Evolutionary conservation across 64 coral and sea anemone genomes (phyloP).

Genomic region (Montipora sp.): DNA sequence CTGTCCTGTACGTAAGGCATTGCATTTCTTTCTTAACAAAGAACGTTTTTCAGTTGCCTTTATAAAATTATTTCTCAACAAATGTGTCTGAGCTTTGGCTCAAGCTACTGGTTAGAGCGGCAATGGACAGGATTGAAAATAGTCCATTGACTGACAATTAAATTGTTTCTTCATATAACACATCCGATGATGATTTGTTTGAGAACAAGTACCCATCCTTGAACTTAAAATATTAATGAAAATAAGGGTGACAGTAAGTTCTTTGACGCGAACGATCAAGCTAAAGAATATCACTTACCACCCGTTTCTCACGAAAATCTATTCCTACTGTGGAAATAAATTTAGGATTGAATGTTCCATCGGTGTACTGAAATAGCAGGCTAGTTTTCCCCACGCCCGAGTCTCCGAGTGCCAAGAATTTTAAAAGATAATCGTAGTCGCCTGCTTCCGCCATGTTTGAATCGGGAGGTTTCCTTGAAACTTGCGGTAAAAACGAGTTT

Average conservation of each 20-base stretch:
- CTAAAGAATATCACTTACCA: conserved; percentile 74
- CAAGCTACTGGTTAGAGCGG: background rate
- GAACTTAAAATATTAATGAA: conserved; percentile 44
- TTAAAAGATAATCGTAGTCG: conserved; percentile 94
- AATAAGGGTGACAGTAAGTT: background rate
- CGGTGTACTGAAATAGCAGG: conserved; percentile 94
- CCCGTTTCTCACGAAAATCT: conserved; percentile 97
- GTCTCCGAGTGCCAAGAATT: conserved; percentile 96
- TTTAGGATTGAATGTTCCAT: conserved; percentile 91
- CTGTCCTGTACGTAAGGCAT: background rate
- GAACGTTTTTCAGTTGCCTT: too few species aligned
- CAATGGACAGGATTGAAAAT: background rate
- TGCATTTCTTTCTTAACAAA: background rate
- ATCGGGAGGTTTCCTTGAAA: conserved; percentile 66
- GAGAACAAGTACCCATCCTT: conserved; percentile 29
- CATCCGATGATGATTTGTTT: background rate
- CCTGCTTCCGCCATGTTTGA: conserved; percentile 85
- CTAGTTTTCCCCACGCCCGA: conserved; percentile 99
- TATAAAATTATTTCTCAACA: too few species aligned
- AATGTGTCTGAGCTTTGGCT: too few species aligned
- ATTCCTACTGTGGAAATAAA: conserved; percentile 98
- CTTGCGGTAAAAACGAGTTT: conserved; percentile 12
- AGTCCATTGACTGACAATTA: background rate
- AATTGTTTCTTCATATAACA: conserved; percentile 1
- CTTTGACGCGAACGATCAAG: background rate